Percentiles rank a stretch among this genome's conserved stretches.
phyloP scores from a whole-genome alignment of 2,113 vertebrate species.

The Thunnus thynnus region DNA sequence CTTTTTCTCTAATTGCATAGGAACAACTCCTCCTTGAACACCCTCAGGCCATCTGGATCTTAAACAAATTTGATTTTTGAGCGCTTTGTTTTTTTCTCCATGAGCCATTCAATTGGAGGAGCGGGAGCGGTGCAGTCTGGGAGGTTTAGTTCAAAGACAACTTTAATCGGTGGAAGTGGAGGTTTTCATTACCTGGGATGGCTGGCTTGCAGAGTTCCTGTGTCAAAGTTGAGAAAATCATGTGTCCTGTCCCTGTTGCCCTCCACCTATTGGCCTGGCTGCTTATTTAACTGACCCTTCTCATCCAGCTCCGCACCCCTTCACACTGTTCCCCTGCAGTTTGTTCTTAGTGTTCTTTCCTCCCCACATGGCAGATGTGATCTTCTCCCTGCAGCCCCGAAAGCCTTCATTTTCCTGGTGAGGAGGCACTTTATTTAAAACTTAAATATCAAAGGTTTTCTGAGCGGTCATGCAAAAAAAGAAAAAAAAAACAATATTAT shows the following conservation, averaged over 20 bases:
- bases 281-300: slow-evolving; percentile 40
- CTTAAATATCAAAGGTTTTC: slow-evolving; percentile 27
- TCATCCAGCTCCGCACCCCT: slow-evolving; percentile 18
- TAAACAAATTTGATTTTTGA: slow-evolving; percentile 6
- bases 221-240: slow-evolving; percentile 20
- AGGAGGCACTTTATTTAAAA: slow-evolving; percentile 62
- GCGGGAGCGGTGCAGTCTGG: background rate
- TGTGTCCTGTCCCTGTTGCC: slow-evolving; percentile 1
- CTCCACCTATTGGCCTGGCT: slow-evolving; percentile 30
- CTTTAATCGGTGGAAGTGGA: background rate
- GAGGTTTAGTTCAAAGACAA: background rate
- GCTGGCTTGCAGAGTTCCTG: background rate
- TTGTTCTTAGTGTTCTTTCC: slow-evolving; percentile 31
- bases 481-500: background rate
- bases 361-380: slow-evolving; percentile 51
- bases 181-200: slow-evolving; percentile 13
- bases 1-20: background rate
- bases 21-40: background rate
- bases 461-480: background rate
- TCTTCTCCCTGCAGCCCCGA: slow-evolving; percentile 54
- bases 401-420: slow-evolving; percentile 52
- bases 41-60: background rate
- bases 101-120: slow-evolving; percentile 9
- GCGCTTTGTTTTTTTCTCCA: background rate
- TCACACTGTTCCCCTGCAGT: slow-evolving; percentile 46